phyloP scores from a whole-genome alignment of 2,797 vertebrate species.

The Sylvilagus floridanus region DNA sequence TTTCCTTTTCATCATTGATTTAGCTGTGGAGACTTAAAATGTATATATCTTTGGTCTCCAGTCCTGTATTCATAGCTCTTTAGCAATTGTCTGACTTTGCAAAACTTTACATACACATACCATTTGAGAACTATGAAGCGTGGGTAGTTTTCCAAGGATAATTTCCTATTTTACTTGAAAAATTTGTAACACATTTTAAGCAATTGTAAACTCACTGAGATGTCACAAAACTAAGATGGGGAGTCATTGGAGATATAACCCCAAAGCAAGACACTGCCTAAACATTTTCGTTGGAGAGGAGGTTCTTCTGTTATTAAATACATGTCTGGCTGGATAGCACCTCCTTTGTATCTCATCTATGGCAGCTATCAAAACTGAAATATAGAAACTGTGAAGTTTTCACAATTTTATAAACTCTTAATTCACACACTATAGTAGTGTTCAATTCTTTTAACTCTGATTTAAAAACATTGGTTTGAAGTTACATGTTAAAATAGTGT shows the following conservation, averaged over 20 bases:
- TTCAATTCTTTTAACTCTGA: constrained; percentile 18
- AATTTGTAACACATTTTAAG: constrained; percentile 47
- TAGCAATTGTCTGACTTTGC: background rate
- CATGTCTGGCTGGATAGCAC: background rate
- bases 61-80: constrained; percentile 7
- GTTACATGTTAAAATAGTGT: too few species aligned
- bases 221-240: constrained; percentile 38
- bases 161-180: constrained; percentile 64
- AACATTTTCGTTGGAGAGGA: constrained; percentile 45
- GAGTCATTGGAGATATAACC: constrained; percentile 7
- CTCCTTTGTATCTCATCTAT: constrained; percentile 44
- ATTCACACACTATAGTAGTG: background rate
- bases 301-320: constrained; percentile 28
- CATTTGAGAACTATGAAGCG: constrained; percentile 40
- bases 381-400: constrained; percentile 18
- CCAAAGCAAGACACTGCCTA: constrained; percentile 44
- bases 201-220: constrained; percentile 41
- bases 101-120: background rate
- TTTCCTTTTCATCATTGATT: constrained; percentile 48
- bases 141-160: constrained; percentile 53
- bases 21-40: background rate
- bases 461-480: background rate
- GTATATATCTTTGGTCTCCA: background rate
- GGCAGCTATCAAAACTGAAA: background rate
- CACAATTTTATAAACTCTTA: background rate